Conservation (phyloP, 2,113 vertebrate species). For the Carassius carassius region DNA sequence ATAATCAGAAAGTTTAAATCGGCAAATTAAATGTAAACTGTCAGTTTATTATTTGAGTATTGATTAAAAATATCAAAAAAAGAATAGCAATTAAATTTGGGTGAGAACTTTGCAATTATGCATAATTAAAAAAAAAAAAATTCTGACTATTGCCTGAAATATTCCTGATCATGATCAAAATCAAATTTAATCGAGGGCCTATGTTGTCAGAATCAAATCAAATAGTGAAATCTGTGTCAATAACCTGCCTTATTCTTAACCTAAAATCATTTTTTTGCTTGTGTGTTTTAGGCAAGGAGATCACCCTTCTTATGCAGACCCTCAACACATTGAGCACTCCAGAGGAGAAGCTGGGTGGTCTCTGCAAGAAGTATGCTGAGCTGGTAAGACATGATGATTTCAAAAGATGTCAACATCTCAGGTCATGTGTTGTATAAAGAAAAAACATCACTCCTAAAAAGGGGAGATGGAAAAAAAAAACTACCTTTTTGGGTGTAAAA, state of each 20-base stretch:
- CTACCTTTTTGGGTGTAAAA: not conserved
- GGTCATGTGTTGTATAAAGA: not conserved
- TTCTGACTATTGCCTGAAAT: not conserved
- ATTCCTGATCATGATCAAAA: not conserved
- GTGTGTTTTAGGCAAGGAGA: conserved; percentile 86
- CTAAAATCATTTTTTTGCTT: not conserved
- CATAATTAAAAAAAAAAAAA: too few species aligned
- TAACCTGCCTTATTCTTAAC: not conserved
- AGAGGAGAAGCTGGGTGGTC: conserved; percentile 91
- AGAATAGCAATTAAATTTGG: not conserved
- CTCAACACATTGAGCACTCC: conserved; percentile 96
- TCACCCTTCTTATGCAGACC: conserved; percentile 97
- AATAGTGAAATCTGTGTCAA: not conserved
- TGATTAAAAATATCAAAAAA: not conserved
- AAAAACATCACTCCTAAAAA: not conserved
- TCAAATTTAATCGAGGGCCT: not conserved
- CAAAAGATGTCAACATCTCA: not conserved
- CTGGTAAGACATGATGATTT: conserved; percentile 84
- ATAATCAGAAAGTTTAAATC: not conserved
- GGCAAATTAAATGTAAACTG: not conserved
- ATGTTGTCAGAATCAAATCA: not conserved
- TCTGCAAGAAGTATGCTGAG: conserved; percentile 99
- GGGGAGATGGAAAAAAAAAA: not conserved
- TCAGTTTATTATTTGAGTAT: not conserved
- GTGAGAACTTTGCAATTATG: not conserved